phyloP scores from a whole-genome alignment of 2,797 vertebrate genomes.

The Orientallactaga sibirica region DNA sequence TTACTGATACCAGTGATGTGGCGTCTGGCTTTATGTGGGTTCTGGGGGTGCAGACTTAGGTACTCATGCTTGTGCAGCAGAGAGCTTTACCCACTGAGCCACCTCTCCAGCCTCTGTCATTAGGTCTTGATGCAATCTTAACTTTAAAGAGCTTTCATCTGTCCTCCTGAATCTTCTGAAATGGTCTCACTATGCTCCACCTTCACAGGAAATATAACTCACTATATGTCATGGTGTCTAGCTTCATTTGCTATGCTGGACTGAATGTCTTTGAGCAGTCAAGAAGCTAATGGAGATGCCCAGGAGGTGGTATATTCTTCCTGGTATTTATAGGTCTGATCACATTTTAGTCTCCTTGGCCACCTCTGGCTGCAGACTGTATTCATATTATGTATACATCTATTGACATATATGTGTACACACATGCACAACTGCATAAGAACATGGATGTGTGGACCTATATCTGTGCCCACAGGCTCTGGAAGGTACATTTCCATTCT shows the following conservation, averaged over 20 bases:
- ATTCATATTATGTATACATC: neutral
- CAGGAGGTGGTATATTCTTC: neutral
- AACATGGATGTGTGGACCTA: no score
- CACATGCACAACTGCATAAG: neutral
- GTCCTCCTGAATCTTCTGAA: neutral
- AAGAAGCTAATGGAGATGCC: neutral
- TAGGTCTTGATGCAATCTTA: neutral
- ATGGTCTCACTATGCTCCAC: neutral
- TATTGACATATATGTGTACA: neutral
- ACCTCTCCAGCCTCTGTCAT: neutral
- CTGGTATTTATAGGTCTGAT: neutral
- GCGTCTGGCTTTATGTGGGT: neutral
- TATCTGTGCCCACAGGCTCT: neutral
- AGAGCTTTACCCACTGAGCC: no score
- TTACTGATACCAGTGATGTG: no score
- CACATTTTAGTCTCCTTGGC: neutral
- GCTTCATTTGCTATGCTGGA: neutral
- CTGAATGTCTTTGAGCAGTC: neutral
- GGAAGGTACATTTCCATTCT: neutral
- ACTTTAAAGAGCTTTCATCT: constrained; percentile 18
- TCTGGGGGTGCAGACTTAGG: neutral
- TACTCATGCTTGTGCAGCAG: neutral
- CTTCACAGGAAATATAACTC: neutral
- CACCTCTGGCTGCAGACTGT: neutral
- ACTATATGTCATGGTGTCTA: neutral